Base-by-base conservation (phyloP, 1,140 invertebrate genomes). In the Penaeus vannamei region DNA sequence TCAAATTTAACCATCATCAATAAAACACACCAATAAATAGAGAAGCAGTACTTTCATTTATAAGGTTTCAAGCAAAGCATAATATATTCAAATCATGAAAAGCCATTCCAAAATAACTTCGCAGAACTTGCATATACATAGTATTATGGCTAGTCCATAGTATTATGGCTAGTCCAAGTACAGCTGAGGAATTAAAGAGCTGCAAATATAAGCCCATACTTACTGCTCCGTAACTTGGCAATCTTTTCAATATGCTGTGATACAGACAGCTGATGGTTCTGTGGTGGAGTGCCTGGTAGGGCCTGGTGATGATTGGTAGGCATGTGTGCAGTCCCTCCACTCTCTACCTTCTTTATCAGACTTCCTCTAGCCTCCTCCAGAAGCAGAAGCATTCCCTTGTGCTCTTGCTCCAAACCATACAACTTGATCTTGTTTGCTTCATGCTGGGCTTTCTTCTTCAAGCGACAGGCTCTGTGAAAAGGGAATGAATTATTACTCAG, bases 361-460 rank as follows among this genome's bases (percentile, higher is more conserved):
- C 92, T 91, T 46, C 42, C 20, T 90, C 95, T 93, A 93, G 95
- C 96, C 81, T 94, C 93, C 64, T 94, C 94, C 76, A 97, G 92
- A 59, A 95, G 93, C 90, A 95, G 94, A 92, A 96, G 96, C 29
- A 95, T 93, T 92, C 96, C 95, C 22, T 93, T 97, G 93, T 99
- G 98, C 94, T 99, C 98, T 92, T 95, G 95, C 94, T 99, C 97
- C 80, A 99, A 94, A 46, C 98, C 98, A 93, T 95, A 96, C 4
- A 99, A 94, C 94, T 99, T 99, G 61, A 99, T 95, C 93, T 98
- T 98, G 92, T 98, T 98, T 5, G 97, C 97, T 93, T 98, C 97
- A 93, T 98, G 97, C 93, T 98, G 97, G 20, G 97, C 97, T 93
- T 98, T 98, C 93, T 98, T 98, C 94, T 98, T 98, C 90, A 98